phyloP scores from a whole-genome alignment of 2,113 vertebrate genomes.

The Bufo bufo region DNA sequence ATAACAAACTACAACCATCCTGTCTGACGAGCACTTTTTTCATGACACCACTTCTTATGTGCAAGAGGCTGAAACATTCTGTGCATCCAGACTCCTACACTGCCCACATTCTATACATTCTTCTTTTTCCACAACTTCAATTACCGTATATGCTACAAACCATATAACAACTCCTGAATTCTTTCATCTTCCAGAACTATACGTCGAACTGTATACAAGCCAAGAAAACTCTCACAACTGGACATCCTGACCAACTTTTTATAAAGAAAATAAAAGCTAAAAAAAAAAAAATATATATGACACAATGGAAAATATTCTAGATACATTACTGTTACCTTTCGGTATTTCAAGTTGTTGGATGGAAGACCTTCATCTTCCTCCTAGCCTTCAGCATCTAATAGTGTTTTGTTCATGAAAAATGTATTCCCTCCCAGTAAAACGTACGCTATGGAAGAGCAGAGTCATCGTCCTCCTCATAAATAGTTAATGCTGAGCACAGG shows the following conservation, averaged over 20 bases:
- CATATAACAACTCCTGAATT: neutral
- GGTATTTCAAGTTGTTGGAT: neutral
- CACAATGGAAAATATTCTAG: neutral
- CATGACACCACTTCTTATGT: neutral
- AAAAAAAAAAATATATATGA: no score
- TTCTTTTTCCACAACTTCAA: neutral
- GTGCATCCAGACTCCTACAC: neutral
- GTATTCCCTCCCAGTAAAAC: conserved; percentile 13
- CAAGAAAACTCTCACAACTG: neutral
- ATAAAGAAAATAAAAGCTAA: no score
- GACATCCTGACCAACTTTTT: no score
- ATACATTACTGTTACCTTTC: conserved; percentile 15
- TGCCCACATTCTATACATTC: neutral
- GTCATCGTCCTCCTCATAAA: conserved; percentile 29
- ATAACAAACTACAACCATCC: no score
- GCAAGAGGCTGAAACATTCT: neutral
- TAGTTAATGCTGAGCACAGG: conserved; percentile 49
- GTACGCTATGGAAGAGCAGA: conserved; percentile 9
- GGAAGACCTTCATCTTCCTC: conserved; percentile 22
- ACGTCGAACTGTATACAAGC: no score
- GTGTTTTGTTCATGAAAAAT: conserved; percentile 24
- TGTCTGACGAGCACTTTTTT: no score
- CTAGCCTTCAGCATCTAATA: neutral
- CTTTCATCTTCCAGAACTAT: neutral
- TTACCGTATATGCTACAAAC: neutral